A percentile compares a stretch with the other conserved stretches of the same genome.
Conservation (phyloP, 2,797 vertebrate species). For the Salarias fasciatus region DNA sequence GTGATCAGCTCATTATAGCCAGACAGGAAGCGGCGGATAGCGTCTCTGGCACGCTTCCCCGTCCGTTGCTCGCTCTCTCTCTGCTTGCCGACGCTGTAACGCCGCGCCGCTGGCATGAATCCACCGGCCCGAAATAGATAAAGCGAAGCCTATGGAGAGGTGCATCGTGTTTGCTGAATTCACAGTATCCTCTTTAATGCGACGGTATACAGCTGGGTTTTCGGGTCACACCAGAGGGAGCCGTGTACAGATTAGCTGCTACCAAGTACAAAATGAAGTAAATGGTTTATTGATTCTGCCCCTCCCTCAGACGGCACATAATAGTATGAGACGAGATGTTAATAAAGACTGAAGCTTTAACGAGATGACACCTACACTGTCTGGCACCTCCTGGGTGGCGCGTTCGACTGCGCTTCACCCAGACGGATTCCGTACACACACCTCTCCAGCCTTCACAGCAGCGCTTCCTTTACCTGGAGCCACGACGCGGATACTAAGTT, state of each 20-base stretch:
- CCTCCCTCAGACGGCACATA: conserved; percentile 39
- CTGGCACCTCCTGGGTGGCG: conserved; percentile 31
- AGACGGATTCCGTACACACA: conserved; percentile 10
- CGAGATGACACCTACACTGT: conserved; percentile 52
- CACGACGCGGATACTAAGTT: conserved; percentile 39
- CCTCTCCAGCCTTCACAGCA: conserved; percentile 15
- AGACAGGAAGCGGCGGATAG: conserved; percentile 25
- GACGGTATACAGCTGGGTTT: conserved; percentile 33
- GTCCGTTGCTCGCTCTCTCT: conserved; percentile 8
- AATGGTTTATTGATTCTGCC: conserved; percentile 74
- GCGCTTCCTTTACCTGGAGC: conserved; percentile 20
- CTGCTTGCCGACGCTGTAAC: conserved; percentile 21
- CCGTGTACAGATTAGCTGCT: conserved; percentile 44
- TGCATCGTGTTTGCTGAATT: conserved; percentile 20
- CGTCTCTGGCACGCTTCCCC: conserved; percentile 11
- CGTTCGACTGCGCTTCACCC: conserved; percentile 23
- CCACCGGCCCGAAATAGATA: conserved; percentile 35
- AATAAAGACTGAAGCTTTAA: conserved; percentile 67
- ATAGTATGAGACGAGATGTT: conserved; percentile 55
- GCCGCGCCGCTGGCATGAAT: conserved; percentile 22
- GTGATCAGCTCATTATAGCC: conserved; percentile 60
- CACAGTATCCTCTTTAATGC: conserved; percentile 29
- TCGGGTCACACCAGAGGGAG: conserved; percentile 47
- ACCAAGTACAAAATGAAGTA: conserved; percentile 63
- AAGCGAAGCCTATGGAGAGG: conserved; percentile 18